These are phyloP conservation scores for Parnassius glacialis DNA, from an alignment of 2,888 invertebrate genomes.

Conservation along the genomic window DNA sequence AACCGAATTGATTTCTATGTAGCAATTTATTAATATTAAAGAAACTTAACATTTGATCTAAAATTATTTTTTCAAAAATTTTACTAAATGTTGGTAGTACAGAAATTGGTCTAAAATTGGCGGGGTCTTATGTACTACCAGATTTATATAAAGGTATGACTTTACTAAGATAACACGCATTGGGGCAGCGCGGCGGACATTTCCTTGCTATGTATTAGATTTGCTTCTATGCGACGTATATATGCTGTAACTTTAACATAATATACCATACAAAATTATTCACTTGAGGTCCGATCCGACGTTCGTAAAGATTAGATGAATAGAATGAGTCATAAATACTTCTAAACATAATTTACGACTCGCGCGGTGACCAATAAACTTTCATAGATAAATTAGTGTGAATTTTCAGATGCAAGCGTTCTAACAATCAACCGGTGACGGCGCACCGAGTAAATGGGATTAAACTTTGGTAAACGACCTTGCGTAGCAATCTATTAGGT, in stretches of 20 bases:
- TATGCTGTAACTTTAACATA: no score
- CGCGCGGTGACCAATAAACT: conserved; percentile 40
- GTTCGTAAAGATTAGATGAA: background rate
- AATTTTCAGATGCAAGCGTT: conserved; percentile 54
- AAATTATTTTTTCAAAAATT: no score
- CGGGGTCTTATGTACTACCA: no score
- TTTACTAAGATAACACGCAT: no score
- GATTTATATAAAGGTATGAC: no score
- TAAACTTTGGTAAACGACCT: conserved; percentile 77
- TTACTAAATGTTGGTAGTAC: no score
- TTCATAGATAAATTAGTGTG: conserved; percentile 55
- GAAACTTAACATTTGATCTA: no score
- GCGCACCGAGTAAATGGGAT: conserved; percentile 65
- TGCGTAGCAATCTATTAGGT: conserved; percentile 70
- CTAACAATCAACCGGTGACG: conserved; percentile 50
- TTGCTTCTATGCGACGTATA: no score
- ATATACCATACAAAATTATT: background rate
- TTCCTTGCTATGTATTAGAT: no score
- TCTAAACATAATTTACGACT: background rate
- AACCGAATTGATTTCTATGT: no score
- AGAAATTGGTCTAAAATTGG: no score
- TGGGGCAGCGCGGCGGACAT: background rate
- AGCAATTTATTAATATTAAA: no score
- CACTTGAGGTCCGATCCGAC: background rate
- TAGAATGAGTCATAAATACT: background rate